Percentiles rank a stretch among this genome's conserved stretches.
Evolutionary conservation across 2,888 invertebrate genomes (phyloP).

Genomic region (Lycia hirtaria): DNA sequence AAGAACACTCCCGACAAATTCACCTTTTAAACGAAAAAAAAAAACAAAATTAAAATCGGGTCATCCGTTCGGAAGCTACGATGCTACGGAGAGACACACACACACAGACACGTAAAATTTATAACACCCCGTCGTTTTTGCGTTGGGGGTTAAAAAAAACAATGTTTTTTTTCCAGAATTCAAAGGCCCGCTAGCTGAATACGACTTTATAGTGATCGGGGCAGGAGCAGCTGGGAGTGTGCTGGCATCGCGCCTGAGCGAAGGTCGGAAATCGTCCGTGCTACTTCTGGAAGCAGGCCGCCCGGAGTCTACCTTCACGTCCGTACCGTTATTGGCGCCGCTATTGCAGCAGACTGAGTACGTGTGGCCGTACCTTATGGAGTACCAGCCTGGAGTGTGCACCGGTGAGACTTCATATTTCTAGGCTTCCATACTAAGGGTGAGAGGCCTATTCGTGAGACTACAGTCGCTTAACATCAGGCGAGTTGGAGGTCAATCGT

Average conservation of each 20-base stretch:
- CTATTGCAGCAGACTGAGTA: constrained; percentile 71
- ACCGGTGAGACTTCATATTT: constrained; percentile 53
- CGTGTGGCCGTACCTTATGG: constrained; percentile 84
- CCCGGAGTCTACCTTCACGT: constrained; percentile 72
- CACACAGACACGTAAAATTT: no score
- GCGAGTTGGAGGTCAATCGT: no score
- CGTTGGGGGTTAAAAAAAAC: no score
- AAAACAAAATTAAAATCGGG: no score
- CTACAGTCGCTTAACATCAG: no score
- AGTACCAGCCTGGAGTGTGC: constrained; percentile 82
- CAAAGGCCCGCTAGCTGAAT: constrained; percentile 68
- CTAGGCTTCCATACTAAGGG: no score
- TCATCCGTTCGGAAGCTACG: no score
- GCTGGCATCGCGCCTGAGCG: constrained; percentile 79
- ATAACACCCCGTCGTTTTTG: no score
- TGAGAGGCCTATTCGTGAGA: no score
- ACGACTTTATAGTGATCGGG: constrained; percentile 82
- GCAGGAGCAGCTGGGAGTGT: constrained; percentile 85
- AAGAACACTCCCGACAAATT: no score
- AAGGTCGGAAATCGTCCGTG: constrained; percentile 74
- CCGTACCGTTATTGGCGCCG: constrained; percentile 75
- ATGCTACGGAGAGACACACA: no score
- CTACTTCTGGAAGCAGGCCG: constrained; percentile 80
- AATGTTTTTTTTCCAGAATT: constrained; percentile 60
- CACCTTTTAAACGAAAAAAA: no score